Conservation (phyloP, 2,113 vertebrate species). For the Ammodytes dubius region DNA sequence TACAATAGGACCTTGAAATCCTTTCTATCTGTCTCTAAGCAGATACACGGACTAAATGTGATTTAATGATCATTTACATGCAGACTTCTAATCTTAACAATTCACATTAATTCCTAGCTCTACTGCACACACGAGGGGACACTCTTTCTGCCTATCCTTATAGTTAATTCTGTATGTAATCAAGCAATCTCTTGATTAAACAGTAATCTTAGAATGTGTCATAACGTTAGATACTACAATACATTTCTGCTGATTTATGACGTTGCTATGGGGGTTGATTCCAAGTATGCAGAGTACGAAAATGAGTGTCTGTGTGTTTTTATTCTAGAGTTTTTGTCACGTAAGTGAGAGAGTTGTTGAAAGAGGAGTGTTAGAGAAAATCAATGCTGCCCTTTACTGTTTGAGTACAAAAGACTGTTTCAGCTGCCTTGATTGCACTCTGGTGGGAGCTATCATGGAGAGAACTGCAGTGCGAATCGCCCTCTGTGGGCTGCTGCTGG, state of each 20-base stretch:
- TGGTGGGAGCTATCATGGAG: slow-evolving; percentile 53
- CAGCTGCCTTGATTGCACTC: slow-evolving; percentile 16
- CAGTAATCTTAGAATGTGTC: no score
- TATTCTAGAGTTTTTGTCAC: background rate
- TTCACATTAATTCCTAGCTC: no score
- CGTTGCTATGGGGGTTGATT: background rate
- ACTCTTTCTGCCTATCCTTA: no score
- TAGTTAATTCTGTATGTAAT: no score
- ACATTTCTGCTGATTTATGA: background rate
- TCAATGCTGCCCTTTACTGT: slow-evolving; percentile 7
- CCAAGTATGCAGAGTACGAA: background rate
- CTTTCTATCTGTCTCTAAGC: no score
- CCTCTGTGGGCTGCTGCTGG: slow-evolving; percentile 66
- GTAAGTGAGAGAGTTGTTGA: background rate
- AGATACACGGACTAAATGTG: no score
- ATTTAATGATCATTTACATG: no score
- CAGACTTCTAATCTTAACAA: no score
- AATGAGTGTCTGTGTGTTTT: background rate
- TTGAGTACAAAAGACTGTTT: slow-evolving; percentile 51
- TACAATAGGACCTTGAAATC: no score
- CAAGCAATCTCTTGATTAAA: no score
- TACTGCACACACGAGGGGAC: no score
- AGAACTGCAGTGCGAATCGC: slow-evolving; percentile 38
- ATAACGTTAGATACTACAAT: background rate
- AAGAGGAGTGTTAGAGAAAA: background rate